A percentile compares a stretch with the other conserved stretches of the same genome.
These are phyloP conservation scores for Chaenodraco wilsoni DNA, from an alignment of 2,797 vertebrate genomes.

Conservation along the genomic window DNA sequence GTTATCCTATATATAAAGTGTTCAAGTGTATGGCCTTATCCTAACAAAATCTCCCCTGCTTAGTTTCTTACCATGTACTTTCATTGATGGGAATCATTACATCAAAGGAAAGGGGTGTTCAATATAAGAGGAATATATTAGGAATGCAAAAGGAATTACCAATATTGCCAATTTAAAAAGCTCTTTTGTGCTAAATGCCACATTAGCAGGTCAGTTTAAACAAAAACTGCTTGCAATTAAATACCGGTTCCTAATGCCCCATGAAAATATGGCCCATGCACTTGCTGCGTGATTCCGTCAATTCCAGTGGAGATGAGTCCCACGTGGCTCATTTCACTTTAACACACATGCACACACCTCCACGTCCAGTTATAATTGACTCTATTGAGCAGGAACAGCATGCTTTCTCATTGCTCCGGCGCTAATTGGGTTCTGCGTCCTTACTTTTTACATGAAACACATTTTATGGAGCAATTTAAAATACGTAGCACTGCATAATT, in stretches of 20 bases:
- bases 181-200: slow-evolving; percentile 54
- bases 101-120: neutral
- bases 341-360: slow-evolving; percentile 34
- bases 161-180: slow-evolving; percentile 19
- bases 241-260: slow-evolving; percentile 64
- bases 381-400: slow-evolving; percentile 76
- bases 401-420: slow-evolving; percentile 69
- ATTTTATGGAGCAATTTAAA: slow-evolving; percentile 79
- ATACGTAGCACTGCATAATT: slow-evolving; percentile 68
- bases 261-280: slow-evolving; percentile 61
- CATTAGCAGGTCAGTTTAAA: slow-evolving; percentile 65
- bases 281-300: slow-evolving; percentile 60
- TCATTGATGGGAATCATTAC: neutral
- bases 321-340: slow-evolving; percentile 64
- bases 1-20: neutral
- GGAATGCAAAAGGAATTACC: neutral
- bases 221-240: slow-evolving; percentile 75
- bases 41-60: neutral
- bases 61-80: neutral
- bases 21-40: neutral
- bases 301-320: slow-evolving; percentile 71
- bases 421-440: slow-evolving; percentile 81
- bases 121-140: neutral
- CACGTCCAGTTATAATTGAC: slow-evolving; percentile 75
- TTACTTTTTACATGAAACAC: slow-evolving; percentile 79